Evolutionary conservation across 2,113 vertebrate species (phyloP).

Genomic region (Alexandromys fortis): DNA sequence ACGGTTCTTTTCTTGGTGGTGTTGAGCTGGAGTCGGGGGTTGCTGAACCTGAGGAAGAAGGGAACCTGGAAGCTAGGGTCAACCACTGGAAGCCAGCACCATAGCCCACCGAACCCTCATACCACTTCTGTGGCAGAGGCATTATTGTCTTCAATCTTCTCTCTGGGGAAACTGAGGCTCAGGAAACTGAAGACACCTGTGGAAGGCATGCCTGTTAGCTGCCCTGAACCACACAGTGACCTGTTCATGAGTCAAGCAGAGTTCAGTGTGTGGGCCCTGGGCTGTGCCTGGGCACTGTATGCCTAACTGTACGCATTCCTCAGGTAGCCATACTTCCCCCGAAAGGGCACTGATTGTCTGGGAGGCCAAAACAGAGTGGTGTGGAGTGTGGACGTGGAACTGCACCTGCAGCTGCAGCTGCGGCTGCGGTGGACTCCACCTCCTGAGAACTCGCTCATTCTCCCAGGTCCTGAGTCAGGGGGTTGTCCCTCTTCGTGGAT

Average conservation of each 20-base stretch:
- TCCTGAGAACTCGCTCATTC: rapidly evolving
- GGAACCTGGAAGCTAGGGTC: not conserved
- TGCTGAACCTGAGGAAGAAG: not conserved
- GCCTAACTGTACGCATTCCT: not conserved
- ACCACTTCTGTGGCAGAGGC: not conserved
- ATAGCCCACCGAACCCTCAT: not conserved
- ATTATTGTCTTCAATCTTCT: not conserved
- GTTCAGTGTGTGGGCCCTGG: rapidly evolving
- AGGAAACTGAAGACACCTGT: not conserved
- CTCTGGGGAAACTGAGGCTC: slow-evolving; percentile 17
- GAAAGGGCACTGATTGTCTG: rapidly evolving
- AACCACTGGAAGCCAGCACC: not conserved
- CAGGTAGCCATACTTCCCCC: rapidly evolving
- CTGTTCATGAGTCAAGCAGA: rapidly evolving
- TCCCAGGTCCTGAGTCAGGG: not conserved
- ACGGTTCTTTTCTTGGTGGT: not conserved
- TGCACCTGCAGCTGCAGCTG: rapidly evolving
- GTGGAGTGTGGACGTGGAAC: not conserved
- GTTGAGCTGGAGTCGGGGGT: not conserved
- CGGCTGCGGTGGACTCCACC: not conserved
- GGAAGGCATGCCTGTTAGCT: not conserved
- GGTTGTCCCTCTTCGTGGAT: not conserved
- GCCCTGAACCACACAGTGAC: not conserved
- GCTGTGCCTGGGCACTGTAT: not conserved
- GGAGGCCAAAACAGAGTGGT: not conserved